Evolutionary conservation across 2,113 vertebrate species (phyloP).

Genomic region (Podocnemis expansa): DNA sequence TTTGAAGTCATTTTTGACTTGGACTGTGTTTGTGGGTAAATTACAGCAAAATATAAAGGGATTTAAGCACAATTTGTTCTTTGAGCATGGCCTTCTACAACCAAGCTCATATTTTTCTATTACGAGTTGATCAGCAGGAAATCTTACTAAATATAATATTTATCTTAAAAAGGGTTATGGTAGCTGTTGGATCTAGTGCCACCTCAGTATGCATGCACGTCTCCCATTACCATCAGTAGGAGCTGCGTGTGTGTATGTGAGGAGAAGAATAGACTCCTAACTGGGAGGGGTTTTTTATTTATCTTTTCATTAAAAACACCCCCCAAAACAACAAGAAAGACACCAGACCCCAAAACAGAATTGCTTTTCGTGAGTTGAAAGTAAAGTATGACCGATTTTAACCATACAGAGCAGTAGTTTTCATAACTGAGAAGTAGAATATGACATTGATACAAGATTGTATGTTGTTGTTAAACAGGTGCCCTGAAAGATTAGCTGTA

Average conservation of each 20-base stretch:
- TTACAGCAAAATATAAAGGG: rapidly evolving
- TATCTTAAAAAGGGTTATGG: rapidly evolving
- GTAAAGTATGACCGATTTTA: not conserved
- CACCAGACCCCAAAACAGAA: not conserved
- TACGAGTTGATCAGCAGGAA: not conserved
- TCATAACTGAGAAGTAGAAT: not conserved
- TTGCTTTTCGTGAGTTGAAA: not conserved
- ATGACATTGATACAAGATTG: rapidly evolving
- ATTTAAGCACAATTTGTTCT: not conserved
- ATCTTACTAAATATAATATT: rapidly evolving
- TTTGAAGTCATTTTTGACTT: not conserved
- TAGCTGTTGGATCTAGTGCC: not conserved
- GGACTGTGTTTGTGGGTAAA: not conserved
- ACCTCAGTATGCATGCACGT: rapidly evolving
- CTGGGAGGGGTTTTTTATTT: not conserved
- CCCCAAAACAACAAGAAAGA: too few species aligned
- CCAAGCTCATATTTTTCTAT: not conserved
- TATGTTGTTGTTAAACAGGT: rapidly evolving
- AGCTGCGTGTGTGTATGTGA: rapidly evolving
- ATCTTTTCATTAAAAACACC: not conserved
- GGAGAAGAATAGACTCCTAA: not conserved
- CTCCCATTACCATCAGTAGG: not conserved
- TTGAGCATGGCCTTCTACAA: not conserved
- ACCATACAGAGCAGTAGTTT: not conserved
- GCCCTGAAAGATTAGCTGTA: not conserved